Percentiles rank a stretch among this genome's conserved stretches.
These are phyloP conservation scores for Nipponacmea schrenckii DNA, from an alignment of 2,888 invertebrate genomes.

Conservation along the genomic window DNA sequence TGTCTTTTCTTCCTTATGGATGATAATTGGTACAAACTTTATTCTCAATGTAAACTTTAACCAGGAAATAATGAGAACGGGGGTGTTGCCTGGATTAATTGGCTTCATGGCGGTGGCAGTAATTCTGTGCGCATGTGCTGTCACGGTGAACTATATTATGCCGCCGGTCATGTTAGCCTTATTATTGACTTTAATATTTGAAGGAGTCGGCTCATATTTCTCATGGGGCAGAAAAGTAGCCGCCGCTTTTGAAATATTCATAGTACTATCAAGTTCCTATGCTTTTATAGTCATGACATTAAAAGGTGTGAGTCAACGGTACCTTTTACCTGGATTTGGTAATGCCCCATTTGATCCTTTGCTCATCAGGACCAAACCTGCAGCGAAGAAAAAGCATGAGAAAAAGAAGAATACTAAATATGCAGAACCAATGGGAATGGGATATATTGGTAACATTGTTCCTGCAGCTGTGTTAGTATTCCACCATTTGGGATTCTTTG, in stretches of 20 bases:
- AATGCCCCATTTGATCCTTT: slow-evolving; percentile 48
- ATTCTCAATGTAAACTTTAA: slow-evolving; percentile 30
- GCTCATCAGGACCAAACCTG: slow-evolving; percentile 37
- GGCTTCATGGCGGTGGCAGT: slow-evolving; percentile 45
- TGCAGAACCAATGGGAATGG: slow-evolving; percentile 50
- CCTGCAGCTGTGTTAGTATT: slow-evolving; percentile 44
- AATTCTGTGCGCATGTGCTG: slow-evolving; percentile 41
- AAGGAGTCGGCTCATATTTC: slow-evolving; percentile 43
- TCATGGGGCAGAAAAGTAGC: slow-evolving; percentile 45
- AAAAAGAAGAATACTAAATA: slow-evolving; percentile 48
- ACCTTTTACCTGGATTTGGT: slow-evolving; percentile 49
- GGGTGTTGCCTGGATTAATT: slow-evolving; percentile 38
- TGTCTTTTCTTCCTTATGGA: slow-evolving; percentile 47
- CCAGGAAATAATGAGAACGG: slow-evolving; percentile 27
- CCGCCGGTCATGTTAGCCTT: slow-evolving; percentile 47
- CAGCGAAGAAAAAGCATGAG: slow-evolving; percentile 37
- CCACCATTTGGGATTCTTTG: slow-evolving; percentile 44
- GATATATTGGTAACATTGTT: slow-evolving; percentile 48
- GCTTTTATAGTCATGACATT: slow-evolving; percentile 49
- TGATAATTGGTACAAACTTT: slow-evolving; percentile 39
- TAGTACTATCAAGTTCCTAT: slow-evolving; percentile 42
- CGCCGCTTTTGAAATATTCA: slow-evolving; percentile 46
- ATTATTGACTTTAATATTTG: slow-evolving; percentile 43
- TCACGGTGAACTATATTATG: slow-evolving; percentile 48
- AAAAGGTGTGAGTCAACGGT: slow-evolving; percentile 49